phyloP scores from a whole-genome alignment of 2,888 invertebrate species.

The Metallyticus violacea region DNA sequence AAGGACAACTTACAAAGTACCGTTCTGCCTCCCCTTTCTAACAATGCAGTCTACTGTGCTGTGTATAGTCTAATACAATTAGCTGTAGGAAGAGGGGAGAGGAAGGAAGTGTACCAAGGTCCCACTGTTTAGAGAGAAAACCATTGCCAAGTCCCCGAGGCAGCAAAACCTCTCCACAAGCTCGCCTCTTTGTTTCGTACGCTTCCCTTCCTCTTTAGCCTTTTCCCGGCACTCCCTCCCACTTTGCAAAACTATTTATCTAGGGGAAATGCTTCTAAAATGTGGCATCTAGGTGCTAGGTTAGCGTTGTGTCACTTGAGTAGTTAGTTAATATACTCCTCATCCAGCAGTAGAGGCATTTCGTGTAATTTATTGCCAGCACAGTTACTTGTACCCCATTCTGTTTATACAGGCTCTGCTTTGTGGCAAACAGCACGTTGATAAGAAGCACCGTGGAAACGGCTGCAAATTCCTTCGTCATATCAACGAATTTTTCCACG shows the following conservation, averaged over 20 bases:
- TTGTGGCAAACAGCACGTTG: not conserved
- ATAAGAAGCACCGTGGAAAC: not conserved
- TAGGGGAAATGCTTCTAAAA: not conserved
- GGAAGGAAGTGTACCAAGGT: not conserved
- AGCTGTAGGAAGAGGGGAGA: not conserved
- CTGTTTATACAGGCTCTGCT: not conserved
- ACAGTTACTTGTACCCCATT: not conserved
- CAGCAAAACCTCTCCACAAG: not conserved
- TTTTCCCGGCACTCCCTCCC: not conserved
- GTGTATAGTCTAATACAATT: not conserved
- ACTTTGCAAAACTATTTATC: constrained; percentile 4
- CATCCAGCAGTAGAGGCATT: not conserved
- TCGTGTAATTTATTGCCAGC: not conserved
- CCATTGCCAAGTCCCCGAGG: constrained; percentile 5
- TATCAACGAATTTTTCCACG: too few relatives aligned
- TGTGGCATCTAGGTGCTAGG: not conserved
- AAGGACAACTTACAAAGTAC: constrained; percentile 1
- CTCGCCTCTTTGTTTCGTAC: not conserved
- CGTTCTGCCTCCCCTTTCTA: not conserved
- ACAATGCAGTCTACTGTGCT: not conserved
- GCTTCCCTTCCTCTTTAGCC: not conserved
- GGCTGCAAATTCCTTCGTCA: too few relatives aligned
- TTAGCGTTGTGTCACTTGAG: not conserved
- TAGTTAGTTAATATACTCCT: constrained; percentile 4
- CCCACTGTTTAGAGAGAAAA: constrained; percentile 4